Conservation (phyloP, 2,113 vertebrate genomes). For the Nibea albiflora region DNA sequence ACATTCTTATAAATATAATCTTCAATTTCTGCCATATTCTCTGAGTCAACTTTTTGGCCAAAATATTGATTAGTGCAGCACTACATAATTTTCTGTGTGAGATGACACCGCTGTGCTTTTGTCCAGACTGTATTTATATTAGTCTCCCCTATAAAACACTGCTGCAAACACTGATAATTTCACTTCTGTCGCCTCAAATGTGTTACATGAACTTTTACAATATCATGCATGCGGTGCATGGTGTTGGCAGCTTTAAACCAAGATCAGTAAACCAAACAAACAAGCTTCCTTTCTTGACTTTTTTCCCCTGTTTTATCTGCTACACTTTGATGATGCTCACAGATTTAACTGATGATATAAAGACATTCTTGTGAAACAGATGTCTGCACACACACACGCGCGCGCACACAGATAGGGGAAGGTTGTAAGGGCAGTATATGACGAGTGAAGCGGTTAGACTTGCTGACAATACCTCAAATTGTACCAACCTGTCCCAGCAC, state of each 20-base stretch:
- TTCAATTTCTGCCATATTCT: background rate
- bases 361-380: slow-evolving; percentile 11
- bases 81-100: too few relatives aligned
- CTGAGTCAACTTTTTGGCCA: too few relatives aligned
- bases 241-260: background rate
- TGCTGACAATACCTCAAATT: slow-evolving; percentile 43
- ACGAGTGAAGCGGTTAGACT: slow-evolving; percentile 36
- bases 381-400: slow-evolving; percentile 2
- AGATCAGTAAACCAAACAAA: background rate
- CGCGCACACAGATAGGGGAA: background rate
- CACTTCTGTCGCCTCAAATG: background rate
- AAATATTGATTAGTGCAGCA: background rate
- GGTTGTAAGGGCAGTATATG: slow-evolving; percentile 6
- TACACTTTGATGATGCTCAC: background rate
- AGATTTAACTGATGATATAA: background rate
- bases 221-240: background rate
- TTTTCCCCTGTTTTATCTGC: too few relatives aligned
- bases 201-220: background rate
- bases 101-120: too few relatives aligned
- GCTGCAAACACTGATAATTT: background rate
- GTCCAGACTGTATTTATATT: too few relatives aligned
- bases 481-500: slow-evolving; percentile 63
- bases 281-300: background rate
- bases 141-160: background rate
- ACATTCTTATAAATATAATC: background rate